phyloP scores from a whole-genome alignment of 2,113 vertebrate genomes.

The Oryctolagus cuniculus region DNA sequence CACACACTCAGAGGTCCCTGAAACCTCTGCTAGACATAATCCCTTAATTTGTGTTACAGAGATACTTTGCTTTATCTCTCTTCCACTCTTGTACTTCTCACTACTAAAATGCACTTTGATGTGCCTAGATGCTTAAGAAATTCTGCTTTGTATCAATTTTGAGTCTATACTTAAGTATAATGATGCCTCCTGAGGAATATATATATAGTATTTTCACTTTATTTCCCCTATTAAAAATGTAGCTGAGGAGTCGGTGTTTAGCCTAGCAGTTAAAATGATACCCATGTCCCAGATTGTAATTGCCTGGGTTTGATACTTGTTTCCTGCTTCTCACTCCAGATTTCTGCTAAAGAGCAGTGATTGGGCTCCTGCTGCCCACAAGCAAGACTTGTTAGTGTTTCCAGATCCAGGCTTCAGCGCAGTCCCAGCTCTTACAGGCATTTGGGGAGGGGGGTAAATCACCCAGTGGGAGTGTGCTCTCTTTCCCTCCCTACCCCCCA shows the following conservation, averaged over 20 bases:
- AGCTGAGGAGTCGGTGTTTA: not conserved
- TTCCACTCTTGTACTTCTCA: not conserved
- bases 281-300: no score
- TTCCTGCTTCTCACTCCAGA: no score
- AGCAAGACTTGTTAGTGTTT: no score
- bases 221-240: slow-evolving; percentile 21
- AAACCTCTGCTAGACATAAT: not conserved
- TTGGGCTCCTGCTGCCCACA: no score
- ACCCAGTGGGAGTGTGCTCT: no score
- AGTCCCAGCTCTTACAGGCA: no score
- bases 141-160: slow-evolving; percentile 48
- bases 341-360: no score
- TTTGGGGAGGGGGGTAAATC: no score
- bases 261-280: no score
- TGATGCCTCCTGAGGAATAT: not conserved
- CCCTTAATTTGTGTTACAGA: not conserved
- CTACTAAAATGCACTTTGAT: not conserved
- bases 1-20: not conserved
- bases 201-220: slow-evolving; percentile 1
- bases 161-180: not conserved
- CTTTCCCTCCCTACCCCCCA: no score
- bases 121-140: not conserved
- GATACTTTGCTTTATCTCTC: not conserved
- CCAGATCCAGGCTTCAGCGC: no score
- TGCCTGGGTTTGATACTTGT: no score